Evolutionary conservation across 2,888 invertebrate species (phyloP).

Genomic region (Dione vanillae): DNA sequence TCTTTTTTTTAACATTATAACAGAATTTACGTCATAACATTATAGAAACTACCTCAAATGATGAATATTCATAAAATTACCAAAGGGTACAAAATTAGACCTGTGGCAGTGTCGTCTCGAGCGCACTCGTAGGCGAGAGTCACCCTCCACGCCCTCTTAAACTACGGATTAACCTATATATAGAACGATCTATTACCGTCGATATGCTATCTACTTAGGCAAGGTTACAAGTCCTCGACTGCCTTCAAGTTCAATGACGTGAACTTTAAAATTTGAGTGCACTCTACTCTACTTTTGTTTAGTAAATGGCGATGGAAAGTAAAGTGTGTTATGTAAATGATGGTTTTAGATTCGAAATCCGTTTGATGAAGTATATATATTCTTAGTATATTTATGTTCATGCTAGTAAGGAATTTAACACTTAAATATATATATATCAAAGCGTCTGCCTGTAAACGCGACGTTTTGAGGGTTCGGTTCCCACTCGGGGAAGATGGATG

Average conservation of each 20-base stretch:
- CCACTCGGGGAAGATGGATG: too few relatives aligned
- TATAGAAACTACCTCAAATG: not conserved
- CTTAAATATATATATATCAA: too few relatives aligned
- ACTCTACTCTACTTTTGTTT: not conserved
- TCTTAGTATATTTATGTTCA: too few relatives aligned
- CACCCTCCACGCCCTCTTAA: constrained; percentile 1
- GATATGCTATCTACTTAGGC: constrained; percentile 11
- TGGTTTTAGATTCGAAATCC: too few relatives aligned
- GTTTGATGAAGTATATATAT: too few relatives aligned
- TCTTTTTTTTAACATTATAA: too few relatives aligned
- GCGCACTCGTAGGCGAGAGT: not conserved
- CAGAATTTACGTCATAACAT: not conserved
- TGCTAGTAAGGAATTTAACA: too few relatives aligned
- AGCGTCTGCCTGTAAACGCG: too few relatives aligned
- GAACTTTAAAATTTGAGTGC: constrained; percentile 7
- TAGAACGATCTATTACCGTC: constrained; percentile 15
- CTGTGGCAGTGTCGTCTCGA: constrained; percentile 21
- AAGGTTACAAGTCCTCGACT: constrained; percentile 20
- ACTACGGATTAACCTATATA: constrained; percentile 27
- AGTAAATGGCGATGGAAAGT: too few relatives aligned
- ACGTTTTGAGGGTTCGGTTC: too few relatives aligned
- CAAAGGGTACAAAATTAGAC: constrained; percentile 36
- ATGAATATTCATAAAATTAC: constrained; percentile 38
- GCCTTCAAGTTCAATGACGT: constrained; percentile 23
- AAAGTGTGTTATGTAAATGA: too few relatives aligned